phyloP scores from a whole-genome alignment of 23 tunicate species.

The Halocynthia roretzi region DNA sequence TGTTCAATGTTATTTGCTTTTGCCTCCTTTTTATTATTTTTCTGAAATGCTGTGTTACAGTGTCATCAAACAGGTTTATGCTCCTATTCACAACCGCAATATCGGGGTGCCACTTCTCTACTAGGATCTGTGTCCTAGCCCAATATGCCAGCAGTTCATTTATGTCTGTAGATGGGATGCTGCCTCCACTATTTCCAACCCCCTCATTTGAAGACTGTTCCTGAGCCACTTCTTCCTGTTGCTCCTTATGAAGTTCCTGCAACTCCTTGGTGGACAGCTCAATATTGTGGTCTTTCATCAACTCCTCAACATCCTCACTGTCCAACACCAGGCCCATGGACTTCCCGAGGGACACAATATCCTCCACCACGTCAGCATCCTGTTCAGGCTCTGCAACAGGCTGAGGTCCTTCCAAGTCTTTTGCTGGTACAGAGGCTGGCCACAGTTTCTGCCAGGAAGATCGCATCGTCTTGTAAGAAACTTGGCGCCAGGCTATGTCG shows the following conservation, averaged over 20 bases:
- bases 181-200: too few species aligned
- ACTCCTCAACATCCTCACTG: not conserved
- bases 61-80: too few species aligned
- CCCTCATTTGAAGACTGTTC: too few species aligned
- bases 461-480: not conserved
- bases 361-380: not conserved
- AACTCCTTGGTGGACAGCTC: constrained; percentile 3
- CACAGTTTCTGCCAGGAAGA: not conserved
- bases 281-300: not conserved
- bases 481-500: not conserved
- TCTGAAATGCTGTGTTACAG: too few species aligned
- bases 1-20: too few species aligned
- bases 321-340: constrained; percentile 8
- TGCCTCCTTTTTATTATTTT: too few species aligned
- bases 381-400: not conserved
- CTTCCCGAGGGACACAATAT: not conserved
- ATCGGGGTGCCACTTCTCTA: too few species aligned
- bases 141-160: too few species aligned
- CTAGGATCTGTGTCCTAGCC: too few species aligned
- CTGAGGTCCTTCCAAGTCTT: not conserved
- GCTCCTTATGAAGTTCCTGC: not conserved
- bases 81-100: too few species aligned
- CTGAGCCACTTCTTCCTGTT: not conserved
- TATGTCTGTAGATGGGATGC: too few species aligned
- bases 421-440: not conserved